Percentiles rank a stretch among this genome's conserved stretches.
Conservation (phyloP, 2,888 invertebrate genomes). For the Cosmorhoe ocellata region DNA sequence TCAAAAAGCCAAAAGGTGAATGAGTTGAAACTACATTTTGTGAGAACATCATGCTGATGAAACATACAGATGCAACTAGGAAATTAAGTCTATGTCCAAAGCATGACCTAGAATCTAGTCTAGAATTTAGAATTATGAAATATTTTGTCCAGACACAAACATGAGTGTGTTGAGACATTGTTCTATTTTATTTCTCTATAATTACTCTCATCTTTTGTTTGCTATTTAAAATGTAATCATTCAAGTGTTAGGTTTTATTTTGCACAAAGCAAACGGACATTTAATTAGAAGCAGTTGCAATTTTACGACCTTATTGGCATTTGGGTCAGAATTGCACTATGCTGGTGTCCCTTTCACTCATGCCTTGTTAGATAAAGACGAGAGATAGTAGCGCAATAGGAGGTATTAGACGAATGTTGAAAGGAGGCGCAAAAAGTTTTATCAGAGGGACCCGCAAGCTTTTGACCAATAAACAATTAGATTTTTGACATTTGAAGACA, state of each 20-base stretch:
- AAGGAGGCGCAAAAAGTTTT: too few species aligned
- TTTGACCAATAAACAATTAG: too few species aligned
- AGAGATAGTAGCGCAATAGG: constrained; percentile 5
- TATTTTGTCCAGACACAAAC: too few species aligned
- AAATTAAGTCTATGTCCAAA: background rate
- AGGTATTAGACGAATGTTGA: background rate
- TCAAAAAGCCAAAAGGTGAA: too few species aligned
- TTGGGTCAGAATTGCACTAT: constrained; percentile 30
- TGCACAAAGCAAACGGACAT: too few species aligned
- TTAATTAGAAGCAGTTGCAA: constrained; percentile 14
- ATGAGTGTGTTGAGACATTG: too few species aligned
- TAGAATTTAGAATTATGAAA: background rate
- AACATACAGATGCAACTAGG: background rate
- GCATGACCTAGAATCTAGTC: background rate
- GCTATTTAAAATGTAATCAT: too few species aligned
- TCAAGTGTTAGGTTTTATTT: too few species aligned
- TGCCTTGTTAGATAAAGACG: constrained; percentile 20
- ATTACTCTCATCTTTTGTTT: too few species aligned
- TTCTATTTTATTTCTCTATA: too few species aligned
- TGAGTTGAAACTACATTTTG: background rate
- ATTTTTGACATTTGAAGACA: too few species aligned
- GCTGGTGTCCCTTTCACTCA: constrained; percentile 27
- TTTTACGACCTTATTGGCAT: constrained; percentile 27
- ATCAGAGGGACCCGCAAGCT: too few species aligned
- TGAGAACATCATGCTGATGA: background rate